phyloP scores from a whole-genome alignment of 2,888 invertebrate species.

The Ceriagrion tenellum region DNA sequence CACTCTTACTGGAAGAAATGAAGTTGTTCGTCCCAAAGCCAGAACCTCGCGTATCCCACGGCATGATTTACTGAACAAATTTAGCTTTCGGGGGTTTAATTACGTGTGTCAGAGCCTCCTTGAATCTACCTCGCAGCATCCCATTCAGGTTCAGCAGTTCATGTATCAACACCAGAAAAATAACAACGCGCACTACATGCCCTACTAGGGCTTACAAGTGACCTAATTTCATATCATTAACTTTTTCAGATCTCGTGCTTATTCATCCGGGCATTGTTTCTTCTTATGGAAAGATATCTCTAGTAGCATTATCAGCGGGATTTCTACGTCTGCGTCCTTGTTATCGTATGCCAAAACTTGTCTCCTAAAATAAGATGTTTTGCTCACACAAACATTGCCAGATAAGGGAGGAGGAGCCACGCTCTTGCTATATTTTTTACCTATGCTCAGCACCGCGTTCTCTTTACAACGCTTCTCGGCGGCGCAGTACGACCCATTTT shows the following conservation, averaged over 20 bases:
- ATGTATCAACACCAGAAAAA: background rate
- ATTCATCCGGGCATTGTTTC: background rate
- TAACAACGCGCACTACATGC: background rate
- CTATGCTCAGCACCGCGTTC: too few relatives aligned
- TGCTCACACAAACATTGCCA: background rate
- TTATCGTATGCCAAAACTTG: background rate
- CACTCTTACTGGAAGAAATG: background rate
- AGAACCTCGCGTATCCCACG: background rate
- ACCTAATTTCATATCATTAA: background rate
- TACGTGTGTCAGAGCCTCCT: background rate
- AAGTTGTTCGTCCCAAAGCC: background rate
- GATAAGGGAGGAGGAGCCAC: background rate
- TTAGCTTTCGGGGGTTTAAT: background rate
- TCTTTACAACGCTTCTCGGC: too few relatives aligned
- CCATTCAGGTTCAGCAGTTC: background rate
- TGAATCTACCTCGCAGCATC: background rate
- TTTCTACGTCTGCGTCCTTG: background rate
- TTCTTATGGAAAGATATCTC: background rate
- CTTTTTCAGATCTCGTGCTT: background rate
- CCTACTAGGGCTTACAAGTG: background rate
- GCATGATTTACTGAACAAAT: background rate
- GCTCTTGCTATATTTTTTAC: background rate
- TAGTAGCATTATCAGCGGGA: too few relatives aligned
- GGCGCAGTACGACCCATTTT: too few relatives aligned
- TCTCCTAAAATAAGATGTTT: background rate